Conservation (phyloP, 2,888 invertebrate genomes). For the Mythimna pallens region DNA sequence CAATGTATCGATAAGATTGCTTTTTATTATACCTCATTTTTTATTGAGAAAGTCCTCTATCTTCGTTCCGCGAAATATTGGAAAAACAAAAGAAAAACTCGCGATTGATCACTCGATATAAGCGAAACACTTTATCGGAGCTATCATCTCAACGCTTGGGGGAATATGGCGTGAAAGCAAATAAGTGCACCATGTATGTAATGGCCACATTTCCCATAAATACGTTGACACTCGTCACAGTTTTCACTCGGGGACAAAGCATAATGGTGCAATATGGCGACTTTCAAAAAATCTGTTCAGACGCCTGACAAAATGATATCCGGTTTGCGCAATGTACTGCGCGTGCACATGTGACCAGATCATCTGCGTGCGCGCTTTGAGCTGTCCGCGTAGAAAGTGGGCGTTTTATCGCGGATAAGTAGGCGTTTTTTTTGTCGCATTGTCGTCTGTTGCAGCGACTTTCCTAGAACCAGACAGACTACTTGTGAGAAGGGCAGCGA, state of each 20-base stretch:
- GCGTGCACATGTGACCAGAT: constrained; percentile 65
- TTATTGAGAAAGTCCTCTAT: constrained; percentile 27
- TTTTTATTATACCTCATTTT: constrained; percentile 28
- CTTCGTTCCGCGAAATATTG: constrained; percentile 39
- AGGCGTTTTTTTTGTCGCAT: constrained; percentile 52
- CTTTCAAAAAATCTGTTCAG: constrained; percentile 67
- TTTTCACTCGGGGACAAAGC: constrained; percentile 60
- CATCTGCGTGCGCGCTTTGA: constrained; percentile 69
- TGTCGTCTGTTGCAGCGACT: constrained; percentile 38
- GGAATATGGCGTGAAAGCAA: constrained; percentile 59
- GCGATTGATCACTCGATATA: constrained; percentile 40
- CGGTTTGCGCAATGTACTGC: constrained; percentile 79
- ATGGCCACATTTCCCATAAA: constrained; percentile 59
- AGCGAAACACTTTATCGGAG: constrained; percentile 43
- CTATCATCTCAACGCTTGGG: constrained; percentile 53
- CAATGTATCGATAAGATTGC: constrained; percentile 34
- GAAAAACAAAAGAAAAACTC: constrained; percentile 34
- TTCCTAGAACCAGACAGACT: constrained; percentile 38
- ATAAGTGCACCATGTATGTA: constrained; percentile 49
- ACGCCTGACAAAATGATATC: constrained; percentile 71
- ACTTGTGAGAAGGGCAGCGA: constrained; percentile 21
- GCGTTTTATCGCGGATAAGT: constrained; percentile 65
- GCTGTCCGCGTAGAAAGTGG: constrained; percentile 70
- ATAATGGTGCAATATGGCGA: constrained; percentile 62
- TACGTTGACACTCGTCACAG: constrained; percentile 55